Percentiles rank a stretch among this genome's conserved stretches.
phyloP scores from a whole-genome alignment of 2,888 invertebrate species.

The Tachystola acroxantha region DNA sequence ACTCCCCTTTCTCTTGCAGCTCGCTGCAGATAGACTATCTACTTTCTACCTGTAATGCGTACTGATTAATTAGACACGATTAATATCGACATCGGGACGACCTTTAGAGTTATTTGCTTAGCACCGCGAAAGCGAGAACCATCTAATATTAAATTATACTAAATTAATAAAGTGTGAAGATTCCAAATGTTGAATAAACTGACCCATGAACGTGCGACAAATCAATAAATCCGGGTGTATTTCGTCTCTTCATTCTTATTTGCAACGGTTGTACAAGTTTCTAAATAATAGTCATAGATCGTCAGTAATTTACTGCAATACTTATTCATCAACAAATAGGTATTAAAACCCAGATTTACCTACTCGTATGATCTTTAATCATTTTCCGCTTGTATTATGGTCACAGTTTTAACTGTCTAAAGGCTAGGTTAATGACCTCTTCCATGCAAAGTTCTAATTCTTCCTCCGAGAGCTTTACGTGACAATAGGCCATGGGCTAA shows the following conservation, averaged over 20 bases:
- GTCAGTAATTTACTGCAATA: too few relatives aligned
- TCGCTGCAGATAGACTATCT: constrained; percentile 41
- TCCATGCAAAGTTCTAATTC: constrained; percentile 23
- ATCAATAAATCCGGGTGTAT: too few relatives aligned
- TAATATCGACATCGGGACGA: constrained; percentile 43
- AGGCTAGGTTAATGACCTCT: constrained; percentile 24
- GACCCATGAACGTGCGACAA: background rate
- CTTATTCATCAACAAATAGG: too few relatives aligned
- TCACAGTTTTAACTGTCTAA: too few relatives aligned
- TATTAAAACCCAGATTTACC: too few relatives aligned
- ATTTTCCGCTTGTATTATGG: too few relatives aligned
- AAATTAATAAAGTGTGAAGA: background rate
- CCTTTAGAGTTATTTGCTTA: constrained; percentile 39
- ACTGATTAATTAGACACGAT: constrained; percentile 73
- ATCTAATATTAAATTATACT: background rate
- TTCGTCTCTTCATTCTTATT: too few relatives aligned
- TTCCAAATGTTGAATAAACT: background rate
- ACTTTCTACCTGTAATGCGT: constrained; percentile 70
- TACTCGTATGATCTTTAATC: too few relatives aligned
- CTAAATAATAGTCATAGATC: too few relatives aligned
- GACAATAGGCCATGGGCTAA: constrained; percentile 34
- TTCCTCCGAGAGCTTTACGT: constrained; percentile 24
- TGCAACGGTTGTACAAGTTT: too few relatives aligned
- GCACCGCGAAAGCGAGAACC: constrained; percentile 41
- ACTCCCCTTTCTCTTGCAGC: constrained; percentile 64